phyloP scores from a whole-genome alignment of 1,140 invertebrate species.

The Orussus abietinus region DNA sequence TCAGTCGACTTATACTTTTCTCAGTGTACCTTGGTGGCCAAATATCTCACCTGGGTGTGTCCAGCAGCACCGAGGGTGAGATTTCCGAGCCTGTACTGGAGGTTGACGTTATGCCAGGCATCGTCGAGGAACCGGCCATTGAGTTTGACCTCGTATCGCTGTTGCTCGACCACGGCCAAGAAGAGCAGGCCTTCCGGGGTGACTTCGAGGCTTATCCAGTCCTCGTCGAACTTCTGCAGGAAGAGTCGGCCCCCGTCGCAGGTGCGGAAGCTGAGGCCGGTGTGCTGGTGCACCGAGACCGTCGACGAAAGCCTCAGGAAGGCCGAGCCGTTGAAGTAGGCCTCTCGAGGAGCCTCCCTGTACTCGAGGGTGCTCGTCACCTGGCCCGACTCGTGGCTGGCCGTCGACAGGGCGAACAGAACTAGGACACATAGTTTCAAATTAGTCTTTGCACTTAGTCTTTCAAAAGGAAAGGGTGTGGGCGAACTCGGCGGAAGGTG shows the following conservation, averaged over 20 bases:
- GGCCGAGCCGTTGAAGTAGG: constrained; percentile 76
- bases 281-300: constrained; percentile 70
- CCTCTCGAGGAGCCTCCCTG: constrained; percentile 60
- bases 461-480: constrained; percentile 17
- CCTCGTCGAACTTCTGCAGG: constrained; percentile 64
- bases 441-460: no score
- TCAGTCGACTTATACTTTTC: neutral
- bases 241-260: constrained; percentile 74
- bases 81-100: constrained; percentile 64
- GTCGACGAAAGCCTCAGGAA: constrained; percentile 66
- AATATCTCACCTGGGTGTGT: constrained; percentile 48
- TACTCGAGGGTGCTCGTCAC: constrained; percentile 22
- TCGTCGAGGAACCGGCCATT: constrained; percentile 69
- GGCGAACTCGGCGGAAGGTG: neutral
- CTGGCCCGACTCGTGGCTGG: constrained; percentile 26
- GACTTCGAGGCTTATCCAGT: constrained; percentile 64
- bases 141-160: constrained; percentile 61
- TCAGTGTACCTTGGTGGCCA: constrained; percentile 4
- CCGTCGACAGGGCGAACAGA: constrained; percentile 28
- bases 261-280: constrained; percentile 75
- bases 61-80: constrained; percentile 59
- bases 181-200: constrained; percentile 66
- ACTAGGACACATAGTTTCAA: no score
- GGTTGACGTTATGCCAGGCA: constrained; percentile 74
- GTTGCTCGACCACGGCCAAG: constrained; percentile 55